Base-by-base conservation (phyloP, 1,140 invertebrate genomes). In the Bombyx mandarina region DNA sequence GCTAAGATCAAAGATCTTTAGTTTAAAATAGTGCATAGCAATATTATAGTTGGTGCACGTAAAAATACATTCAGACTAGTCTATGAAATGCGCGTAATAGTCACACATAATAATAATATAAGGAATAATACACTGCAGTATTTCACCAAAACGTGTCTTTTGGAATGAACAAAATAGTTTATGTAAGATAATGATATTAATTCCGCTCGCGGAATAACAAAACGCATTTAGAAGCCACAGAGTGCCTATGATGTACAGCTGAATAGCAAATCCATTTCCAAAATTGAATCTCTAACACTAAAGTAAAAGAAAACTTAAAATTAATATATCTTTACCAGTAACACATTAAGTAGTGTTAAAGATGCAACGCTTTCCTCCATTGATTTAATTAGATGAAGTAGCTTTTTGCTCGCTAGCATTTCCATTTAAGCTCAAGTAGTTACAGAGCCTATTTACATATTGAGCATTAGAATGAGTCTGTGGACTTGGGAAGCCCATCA, bases 401-500 rank as follows among this genome's bases (percentile, higher is more conserved):
- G 77, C 66, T 79, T 77, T 58, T 70, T 71, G 67, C 68, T 73
- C 65, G 70, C 65, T 68, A 70, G 62, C 66, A 62, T 45, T 65
- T 57, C 62, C 57, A 56, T 63, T 43, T 56, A 71, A 67, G 60
- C 65, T 76, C 69, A 57, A 57, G 71, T 76, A 74, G 66, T 63
- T 62, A 49, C 57, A 48, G 47, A 55, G 62, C 26, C 47, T 56
- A 12, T 46, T 55, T n/a, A 49, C 48, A 45, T 35, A 66, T 82
- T 85, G 82, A 82, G 82, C 82, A 85, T 85, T 85, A 69, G 77
- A 79, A 65, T 42, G 52, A 35, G 46, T 70, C 73, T 83, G 79
- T 77, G 62, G 60, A 56, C 58, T 43, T 71, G 65, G 82, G 80
- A 65, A 75, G 48, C 8, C 45, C n/a, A 58, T 50, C 51, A 43